A percentile compares a stretch with the other conserved stretches of the same genome.
Conservation (phyloP, 1,140 invertebrate species). For the Pogonomyrmex barbatus region DNA sequence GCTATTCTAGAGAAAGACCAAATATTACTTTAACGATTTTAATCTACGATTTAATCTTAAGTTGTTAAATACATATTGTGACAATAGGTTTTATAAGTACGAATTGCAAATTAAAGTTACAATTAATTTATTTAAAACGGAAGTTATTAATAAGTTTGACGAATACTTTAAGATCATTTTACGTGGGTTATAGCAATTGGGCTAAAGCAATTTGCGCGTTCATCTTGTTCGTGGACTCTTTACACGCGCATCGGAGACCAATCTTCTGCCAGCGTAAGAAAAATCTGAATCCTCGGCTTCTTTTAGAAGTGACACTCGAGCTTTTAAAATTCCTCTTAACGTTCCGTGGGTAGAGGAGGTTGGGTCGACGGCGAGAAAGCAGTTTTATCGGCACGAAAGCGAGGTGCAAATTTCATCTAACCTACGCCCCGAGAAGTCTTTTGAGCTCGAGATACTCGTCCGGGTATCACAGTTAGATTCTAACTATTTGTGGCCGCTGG, state of each 20-base stretch:
- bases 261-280: slow-evolving; percentile 30
- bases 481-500: slow-evolving; percentile 58
- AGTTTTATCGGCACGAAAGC: slow-evolving; percentile 52
- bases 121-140: slow-evolving; percentile 24
- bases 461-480: slow-evolving; percentile 47
- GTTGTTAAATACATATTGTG: background rate
- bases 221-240: slow-evolving; percentile 7
- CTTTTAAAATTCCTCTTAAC: slow-evolving; percentile 58
- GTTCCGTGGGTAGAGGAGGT: slow-evolving; percentile 8
- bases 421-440: slow-evolving; percentile 42
- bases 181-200: slow-evolving; percentile 27
- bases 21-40: slow-evolving; percentile 6
- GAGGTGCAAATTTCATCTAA: slow-evolving; percentile 68
- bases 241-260: slow-evolving; percentile 10
- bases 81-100: background rate
- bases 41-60: background rate
- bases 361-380: slow-evolving; percentile 54
- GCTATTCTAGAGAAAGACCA: background rate
- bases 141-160: slow-evolving; percentile 11
- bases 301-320: slow-evolving; percentile 43
- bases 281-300: slow-evolving; percentile 18
- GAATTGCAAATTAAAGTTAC: background rate
- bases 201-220: slow-evolving; percentile 38
- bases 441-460: slow-evolving; percentile 59
- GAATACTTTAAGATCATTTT: slow-evolving; percentile 16